Evolutionary conservation across 2,888 invertebrate genomes (phyloP), one percentile per base, ranked within the genome.

Genomic region (Heliconius aoede): DNA sequence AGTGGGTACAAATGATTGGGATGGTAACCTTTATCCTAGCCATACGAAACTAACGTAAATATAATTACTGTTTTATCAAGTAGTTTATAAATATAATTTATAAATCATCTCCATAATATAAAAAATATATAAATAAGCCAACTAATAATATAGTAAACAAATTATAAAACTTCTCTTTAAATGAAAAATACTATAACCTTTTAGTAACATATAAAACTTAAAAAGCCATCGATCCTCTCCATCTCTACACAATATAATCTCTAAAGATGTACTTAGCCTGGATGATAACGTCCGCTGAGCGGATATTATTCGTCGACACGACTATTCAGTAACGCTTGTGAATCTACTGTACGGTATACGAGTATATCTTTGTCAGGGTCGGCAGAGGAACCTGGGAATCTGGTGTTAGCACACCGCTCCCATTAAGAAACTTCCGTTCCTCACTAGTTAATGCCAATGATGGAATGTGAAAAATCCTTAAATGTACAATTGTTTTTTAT

Each of bases 231-330:
- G 24, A 60, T 60, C 15, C 7, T 26, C 26, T 15, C 26, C 58
- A 24, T 58, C 24, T 55, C 51, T 58, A 24, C 24, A 64, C 64
- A 36, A 65, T 36, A 65, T 65, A 65, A 65, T 40, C 36, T 24
- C 40, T 40, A 15, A 65, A 65, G 65, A 65, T 3, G 65, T 65
- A 65, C 65, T 65, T 40, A 24, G 24, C 64, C 4, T 65, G 64
- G 36, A 15, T 64, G 62, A 65, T 65, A 36, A 65, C 64, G 32
- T 65, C 64, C 64, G 64, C n/a, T 65, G 64, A 65, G 32, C n/a
- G 64, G 64, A 65, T 65, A 65, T 65, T 65, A 36, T 65, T 24
- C 64, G n/a, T 36, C 64, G 64, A 65, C 64, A 65, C 32, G 51
- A 55, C n/a, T 7, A n/a, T 32, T 24, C 32, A 68, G 24, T 28